Evolutionary conservation across 2,888 invertebrate genomes (phyloP), one percentile per base, ranked within the genome.

Genomic region (Platypus cylindrus): DNA sequence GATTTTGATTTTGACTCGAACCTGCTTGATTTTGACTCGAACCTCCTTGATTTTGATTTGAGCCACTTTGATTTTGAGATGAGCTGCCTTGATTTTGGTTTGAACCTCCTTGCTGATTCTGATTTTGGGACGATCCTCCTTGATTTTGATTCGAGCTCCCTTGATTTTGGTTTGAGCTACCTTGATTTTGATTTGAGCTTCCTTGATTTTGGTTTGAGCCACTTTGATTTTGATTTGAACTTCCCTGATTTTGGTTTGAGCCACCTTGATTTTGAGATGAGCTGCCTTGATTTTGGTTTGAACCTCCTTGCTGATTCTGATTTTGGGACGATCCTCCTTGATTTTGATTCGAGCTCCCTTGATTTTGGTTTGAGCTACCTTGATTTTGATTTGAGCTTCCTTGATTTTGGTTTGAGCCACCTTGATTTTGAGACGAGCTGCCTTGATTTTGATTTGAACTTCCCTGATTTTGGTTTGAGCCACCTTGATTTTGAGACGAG

Each of bases 401-500:
- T 32, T 32, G 34, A 18, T 30, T 30, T 16, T 25, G 16, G 17
- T 26, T 20, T 22, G 16, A 22, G n/a, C 25, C 39, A 14, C 32
- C 37, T 37, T 46, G 44, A 30, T n/a, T n/a, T 38, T 45, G 11
- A 17, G 5, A 28, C 68, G 26, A 11, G 16, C 35, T 37, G 17
- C 36, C 39, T 24, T 37, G 41, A 31, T 37, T 43, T 35, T 45
- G 46, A 30, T 37, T 38, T 7, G 26, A 23, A 8, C 33, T 17
- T 16, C 16, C 23, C 28, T 35, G 37, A 25, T 37, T 29, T 34
- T 34, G 37, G 22, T 36, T 38, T 8, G 27, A 30, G 12, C 35
- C 34, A 25, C 36, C 37, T 32, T 38, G 31, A 27, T 41, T 34
- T 63, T 60, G n/a, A 7, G 24, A 15, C n/a, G n/a, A n/a, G n/a